These are phyloP conservation scores for Rapana venosa DNA, from an alignment of 2,888 invertebrate species.

Conservation along the genomic window DNA sequence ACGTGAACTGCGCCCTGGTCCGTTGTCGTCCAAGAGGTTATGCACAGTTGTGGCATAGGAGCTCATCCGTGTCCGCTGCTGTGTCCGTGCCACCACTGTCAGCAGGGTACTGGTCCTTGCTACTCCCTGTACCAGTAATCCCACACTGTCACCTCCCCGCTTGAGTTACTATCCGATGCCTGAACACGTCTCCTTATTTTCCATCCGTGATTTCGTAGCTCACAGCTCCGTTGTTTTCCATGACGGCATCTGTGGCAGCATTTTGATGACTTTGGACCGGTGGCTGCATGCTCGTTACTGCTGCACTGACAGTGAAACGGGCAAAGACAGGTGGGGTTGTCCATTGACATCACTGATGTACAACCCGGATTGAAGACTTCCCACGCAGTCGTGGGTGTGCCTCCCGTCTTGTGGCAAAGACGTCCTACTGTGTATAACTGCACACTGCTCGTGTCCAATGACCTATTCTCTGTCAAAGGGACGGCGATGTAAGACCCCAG, in stretches of 20 bases:
- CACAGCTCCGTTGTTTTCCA: constrained; percentile 88
- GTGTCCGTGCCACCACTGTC: constrained; percentile 72
- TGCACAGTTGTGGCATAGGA: constrained; percentile 82
- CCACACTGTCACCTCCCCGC: constrained; percentile 90
- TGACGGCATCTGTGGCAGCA: constrained; percentile 74
- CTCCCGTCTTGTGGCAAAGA: constrained; percentile 70
- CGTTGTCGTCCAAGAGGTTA: constrained; percentile 94
- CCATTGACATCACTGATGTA: constrained; percentile 72
- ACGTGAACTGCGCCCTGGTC: constrained; percentile 89
- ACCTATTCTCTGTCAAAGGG: constrained; percentile 78
- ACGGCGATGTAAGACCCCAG: constrained; percentile 92
- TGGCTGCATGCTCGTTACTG: constrained; percentile 74
- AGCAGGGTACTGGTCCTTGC: constrained; percentile 66
- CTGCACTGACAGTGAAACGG: constrained; percentile 59
- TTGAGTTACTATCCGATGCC: constrained; percentile 90
- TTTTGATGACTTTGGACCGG: constrained; percentile 91
- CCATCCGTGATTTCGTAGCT: constrained; percentile 89
- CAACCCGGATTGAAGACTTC: constrained; percentile 63
- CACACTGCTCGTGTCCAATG: constrained; percentile 57
- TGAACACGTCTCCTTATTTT: constrained; percentile 82
- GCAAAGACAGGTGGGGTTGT: constrained; percentile 83
- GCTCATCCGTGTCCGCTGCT: constrained; percentile 79
- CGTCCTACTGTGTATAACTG: constrained; percentile 64
- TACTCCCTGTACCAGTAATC: constrained; percentile 89
- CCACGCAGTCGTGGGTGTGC: constrained; percentile 59